phyloP scores from a whole-genome alignment of 2,888 invertebrate species.

The Pecten maximus region DNA sequence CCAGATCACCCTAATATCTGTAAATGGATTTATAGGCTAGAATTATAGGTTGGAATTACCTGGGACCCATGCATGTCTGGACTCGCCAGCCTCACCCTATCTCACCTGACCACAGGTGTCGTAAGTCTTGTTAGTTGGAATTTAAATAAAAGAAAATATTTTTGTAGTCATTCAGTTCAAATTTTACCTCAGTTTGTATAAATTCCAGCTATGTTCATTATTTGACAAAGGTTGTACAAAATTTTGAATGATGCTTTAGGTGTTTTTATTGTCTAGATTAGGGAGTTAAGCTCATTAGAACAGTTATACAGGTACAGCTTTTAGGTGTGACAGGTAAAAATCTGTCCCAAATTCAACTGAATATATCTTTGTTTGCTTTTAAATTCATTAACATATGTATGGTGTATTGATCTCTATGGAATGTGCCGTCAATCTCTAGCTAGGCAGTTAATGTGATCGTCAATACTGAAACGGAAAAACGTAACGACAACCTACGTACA shows the following conservation, averaged over 20 bases:
- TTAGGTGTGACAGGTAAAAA: slow-evolving; percentile 29
- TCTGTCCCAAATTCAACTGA: slow-evolving; percentile 16
- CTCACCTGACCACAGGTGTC: neutral
- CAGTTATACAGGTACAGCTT: neutral
- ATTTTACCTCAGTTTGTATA: neutral
- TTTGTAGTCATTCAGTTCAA: neutral
- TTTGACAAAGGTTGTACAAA: neutral
- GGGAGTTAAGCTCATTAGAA: neutral
- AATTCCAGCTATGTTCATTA: neutral
- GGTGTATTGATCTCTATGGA: slow-evolving; percentile 15
- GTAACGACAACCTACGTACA: neutral
- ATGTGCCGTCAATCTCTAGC: slow-evolving; percentile 29
- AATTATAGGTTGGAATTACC: slow-evolving; percentile 8
- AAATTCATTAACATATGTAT: slow-evolving; percentile 35
- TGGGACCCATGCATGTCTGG: neutral
- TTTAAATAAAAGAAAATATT: neutral
- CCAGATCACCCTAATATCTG: neutral
- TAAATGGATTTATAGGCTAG: slow-evolving; percentile 25
- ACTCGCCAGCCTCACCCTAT: neutral
- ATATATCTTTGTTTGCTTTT: slow-evolving; percentile 33
- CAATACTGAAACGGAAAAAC: neutral
- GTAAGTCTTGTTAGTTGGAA: neutral
- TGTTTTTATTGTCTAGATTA: neutral
- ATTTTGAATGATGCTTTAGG: neutral
- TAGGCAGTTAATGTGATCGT: neutral